phyloP scores from a whole-genome alignment of 2,797 vertebrate genomes.

The Centroberyx gerrardi region DNA sequence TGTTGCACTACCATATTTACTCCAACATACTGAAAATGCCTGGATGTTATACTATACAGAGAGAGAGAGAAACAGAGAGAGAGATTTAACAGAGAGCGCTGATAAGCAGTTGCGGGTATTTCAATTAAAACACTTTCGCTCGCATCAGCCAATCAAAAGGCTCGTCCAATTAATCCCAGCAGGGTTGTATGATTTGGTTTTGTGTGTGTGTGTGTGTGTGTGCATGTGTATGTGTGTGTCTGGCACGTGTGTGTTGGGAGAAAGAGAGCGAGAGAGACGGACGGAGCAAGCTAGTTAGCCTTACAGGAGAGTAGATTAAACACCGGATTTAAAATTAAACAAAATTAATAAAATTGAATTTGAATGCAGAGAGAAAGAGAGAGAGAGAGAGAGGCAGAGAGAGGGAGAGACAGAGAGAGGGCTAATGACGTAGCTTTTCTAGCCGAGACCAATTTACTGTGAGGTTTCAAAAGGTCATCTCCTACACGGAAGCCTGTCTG shows the following conservation, averaged over 20 bases:
- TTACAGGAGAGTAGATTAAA: slow-evolving; percentile 64
- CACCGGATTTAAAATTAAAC: slow-evolving; percentile 64
- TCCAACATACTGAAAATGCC: not conserved
- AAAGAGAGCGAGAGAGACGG: slow-evolving; percentile 24
- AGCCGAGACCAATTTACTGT: slow-evolving; percentile 83
- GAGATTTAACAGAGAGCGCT: not conserved
- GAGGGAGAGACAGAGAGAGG: slow-evolving; percentile 55
- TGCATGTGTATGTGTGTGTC: slow-evolving; percentile 8
- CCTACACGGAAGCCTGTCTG: slow-evolving; percentile 80
- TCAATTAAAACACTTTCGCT: slow-evolving; percentile 8
- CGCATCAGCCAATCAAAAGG: slow-evolving; percentile 15
- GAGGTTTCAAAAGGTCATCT: slow-evolving; percentile 84
- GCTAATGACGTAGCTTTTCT: slow-evolving; percentile 82
- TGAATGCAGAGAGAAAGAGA: slow-evolving; percentile 44
- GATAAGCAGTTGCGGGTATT: not conserved
- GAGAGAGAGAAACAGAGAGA: not conserved
- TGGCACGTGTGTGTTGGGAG: slow-evolving; percentile 1
- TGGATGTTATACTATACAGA: not conserved
- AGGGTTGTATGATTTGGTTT: slow-evolving; percentile 6
- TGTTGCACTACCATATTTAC: not conserved
- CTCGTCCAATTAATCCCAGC: slow-evolving; percentile 17
- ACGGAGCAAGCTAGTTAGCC: slow-evolving; percentile 41
- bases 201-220: slow-evolving; percentile 6
- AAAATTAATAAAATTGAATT: slow-evolving; percentile 66
- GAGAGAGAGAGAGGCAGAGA: slow-evolving; percentile 20